Conservation (phyloP, 2,888 invertebrate species). For the Drosophila pseudotakahashii region DNA sequence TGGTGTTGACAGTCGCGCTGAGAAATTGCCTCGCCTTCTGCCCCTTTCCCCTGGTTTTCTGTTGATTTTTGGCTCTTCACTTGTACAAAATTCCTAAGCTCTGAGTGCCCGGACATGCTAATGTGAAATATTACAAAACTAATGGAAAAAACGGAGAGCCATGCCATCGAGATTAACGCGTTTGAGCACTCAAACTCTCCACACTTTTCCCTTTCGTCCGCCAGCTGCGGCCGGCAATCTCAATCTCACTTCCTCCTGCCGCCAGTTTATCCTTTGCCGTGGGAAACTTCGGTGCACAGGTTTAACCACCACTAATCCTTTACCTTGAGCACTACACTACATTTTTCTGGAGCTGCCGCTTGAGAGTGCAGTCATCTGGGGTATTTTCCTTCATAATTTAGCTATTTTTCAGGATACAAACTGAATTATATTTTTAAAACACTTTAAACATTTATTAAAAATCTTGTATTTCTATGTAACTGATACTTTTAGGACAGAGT, state of each 20-base stretch:
- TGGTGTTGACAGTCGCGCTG: constrained; percentile 82
- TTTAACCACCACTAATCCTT: constrained; percentile 60
- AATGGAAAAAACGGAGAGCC: constrained; percentile 49
- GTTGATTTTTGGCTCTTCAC: constrained; percentile 5
- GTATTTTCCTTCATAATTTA: not conserved
- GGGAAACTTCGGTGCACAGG: constrained; percentile 58
- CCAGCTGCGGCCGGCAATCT: constrained; percentile 33
- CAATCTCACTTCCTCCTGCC: not conserved
- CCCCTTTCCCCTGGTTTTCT: constrained; percentile 19
- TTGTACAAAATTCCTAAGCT: constrained; percentile 18
- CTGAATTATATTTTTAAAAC: too few relatives aligned
- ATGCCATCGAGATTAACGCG: constrained; percentile 61
- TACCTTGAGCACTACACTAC: constrained; percentile 53
- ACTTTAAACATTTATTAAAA: too few relatives aligned
- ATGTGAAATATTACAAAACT: constrained; percentile 64
- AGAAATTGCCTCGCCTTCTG: constrained; percentile 74
- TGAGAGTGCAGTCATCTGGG: constrained; percentile 1
- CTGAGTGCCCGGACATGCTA: constrained; percentile 52
- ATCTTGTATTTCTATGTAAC: too few relatives aligned
- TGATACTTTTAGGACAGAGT: too few relatives aligned
- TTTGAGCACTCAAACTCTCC: constrained; percentile 51
- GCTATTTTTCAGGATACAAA: constrained; percentile 4
- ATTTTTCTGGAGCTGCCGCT: constrained; percentile 22
- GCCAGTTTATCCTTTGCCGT: constrained; percentile 45
- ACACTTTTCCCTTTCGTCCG: constrained; percentile 47